phyloP scores from a whole-genome alignment of 2,888 invertebrate genomes.

The Tetropium fuscum region DNA sequence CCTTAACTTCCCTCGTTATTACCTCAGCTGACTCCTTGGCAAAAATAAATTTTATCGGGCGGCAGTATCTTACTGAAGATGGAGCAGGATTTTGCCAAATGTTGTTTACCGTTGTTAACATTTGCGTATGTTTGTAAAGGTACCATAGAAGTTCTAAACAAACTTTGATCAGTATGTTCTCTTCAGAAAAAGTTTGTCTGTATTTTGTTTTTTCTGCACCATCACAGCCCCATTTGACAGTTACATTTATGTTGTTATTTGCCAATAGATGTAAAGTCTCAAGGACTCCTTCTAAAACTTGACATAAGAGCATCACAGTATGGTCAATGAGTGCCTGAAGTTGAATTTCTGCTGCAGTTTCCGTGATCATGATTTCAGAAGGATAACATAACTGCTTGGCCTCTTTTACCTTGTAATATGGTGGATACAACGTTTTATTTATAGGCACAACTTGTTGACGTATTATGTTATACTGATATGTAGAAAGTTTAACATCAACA shows the following conservation, averaged over 20 bases:
- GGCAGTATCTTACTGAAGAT: slow-evolving; percentile 1
- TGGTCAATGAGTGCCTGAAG: not conserved
- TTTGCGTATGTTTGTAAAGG: not conserved
- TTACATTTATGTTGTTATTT: not conserved
- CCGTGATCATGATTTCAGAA: not conserved
- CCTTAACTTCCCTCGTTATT: not conserved
- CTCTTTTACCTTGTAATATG: slow-evolving; percentile 8
- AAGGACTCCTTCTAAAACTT: not conserved
- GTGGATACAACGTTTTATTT: not conserved
- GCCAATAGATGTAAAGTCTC: not conserved
- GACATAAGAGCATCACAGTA: not conserved
- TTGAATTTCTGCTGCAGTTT: not conserved
- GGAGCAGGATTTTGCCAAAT: slow-evolving; percentile 10
- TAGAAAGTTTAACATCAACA: slow-evolving; percentile 3
- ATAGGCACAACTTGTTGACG: not conserved
- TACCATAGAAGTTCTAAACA: slow-evolving; percentile 9
- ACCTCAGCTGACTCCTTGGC: slow-evolving; percentile 1
- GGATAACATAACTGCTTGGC: slow-evolving; percentile 8
- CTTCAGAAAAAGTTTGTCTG: not conserved
- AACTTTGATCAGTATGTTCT: slow-evolving; percentile 2
- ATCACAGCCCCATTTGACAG: slow-evolving; percentile 10
- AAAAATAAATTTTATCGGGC: slow-evolving; percentile 7
- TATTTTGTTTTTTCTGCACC: not conserved
- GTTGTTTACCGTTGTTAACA: not conserved
- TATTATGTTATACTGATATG: slow-evolving; percentile 7